phyloP scores from a whole-genome alignment of 2,888 invertebrate genomes.

The Lymantria monacha region DNA sequence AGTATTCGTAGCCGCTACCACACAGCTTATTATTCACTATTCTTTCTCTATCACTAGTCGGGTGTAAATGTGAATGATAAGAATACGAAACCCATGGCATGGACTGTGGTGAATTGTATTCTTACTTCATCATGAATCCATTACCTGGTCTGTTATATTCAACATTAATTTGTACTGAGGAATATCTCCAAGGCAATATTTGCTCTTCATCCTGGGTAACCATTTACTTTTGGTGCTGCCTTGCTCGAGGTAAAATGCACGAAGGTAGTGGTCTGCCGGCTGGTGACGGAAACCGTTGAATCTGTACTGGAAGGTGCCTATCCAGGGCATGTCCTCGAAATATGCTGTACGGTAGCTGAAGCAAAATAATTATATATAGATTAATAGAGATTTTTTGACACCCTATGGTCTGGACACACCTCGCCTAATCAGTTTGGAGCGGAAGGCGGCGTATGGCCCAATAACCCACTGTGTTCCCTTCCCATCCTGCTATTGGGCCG shows the following conservation, averaged over 20 bases:
- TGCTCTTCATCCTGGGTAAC: constrained; percentile 53
- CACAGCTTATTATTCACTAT: too few species aligned
- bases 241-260: constrained; percentile 89
- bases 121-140: constrained; percentile 21
- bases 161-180: constrained; percentile 87
- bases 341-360: constrained; percentile 87
- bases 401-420: too few species aligned
- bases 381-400: background rate
- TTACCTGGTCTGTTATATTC: constrained; percentile 85
- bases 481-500: too few species aligned
- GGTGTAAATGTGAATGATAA: too few species aligned
- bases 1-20: too few species aligned
- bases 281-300: constrained; percentile 91
- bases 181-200: constrained; percentile 83
- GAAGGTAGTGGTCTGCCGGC: constrained; percentile 95
- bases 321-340: constrained; percentile 91
- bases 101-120: too few species aligned
- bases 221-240: constrained; percentile 25
- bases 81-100: too few species aligned
- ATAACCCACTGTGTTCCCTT: too few species aligned
- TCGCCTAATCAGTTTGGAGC: too few species aligned
- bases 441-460: too few species aligned
- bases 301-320: constrained; percentile 95
- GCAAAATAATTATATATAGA: background rate
- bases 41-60: too few species aligned